phyloP scores from a whole-genome alignment of 2,797 vertebrate genomes.

The Garrulus glandarius region DNA sequence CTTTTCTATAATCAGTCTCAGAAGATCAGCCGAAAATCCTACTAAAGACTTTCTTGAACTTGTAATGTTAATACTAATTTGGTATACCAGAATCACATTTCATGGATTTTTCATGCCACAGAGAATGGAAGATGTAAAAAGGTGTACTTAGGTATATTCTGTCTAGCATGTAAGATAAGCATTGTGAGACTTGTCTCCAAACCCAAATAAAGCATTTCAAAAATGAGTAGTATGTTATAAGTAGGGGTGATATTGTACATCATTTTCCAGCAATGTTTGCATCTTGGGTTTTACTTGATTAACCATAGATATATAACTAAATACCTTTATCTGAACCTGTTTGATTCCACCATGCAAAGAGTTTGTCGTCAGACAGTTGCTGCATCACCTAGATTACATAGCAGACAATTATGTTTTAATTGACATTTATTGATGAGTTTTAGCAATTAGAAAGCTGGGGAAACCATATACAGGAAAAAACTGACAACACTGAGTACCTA shows the following conservation, averaged over 20 bases:
- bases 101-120: background rate
- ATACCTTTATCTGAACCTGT: background rate
- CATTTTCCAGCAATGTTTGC: background rate
- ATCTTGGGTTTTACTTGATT: background rate
- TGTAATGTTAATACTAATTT: background rate
- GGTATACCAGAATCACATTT: background rate
- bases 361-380: background rate
- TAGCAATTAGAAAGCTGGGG: background rate
- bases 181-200: background rate
- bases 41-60: background rate
- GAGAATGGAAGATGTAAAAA: background rate
- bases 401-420: background rate
- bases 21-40: background rate
- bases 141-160: background rate
- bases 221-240: background rate
- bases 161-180: background rate
- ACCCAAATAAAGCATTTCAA: background rate
- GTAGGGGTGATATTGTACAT: background rate
- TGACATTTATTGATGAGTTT: background rate
- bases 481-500: background rate
- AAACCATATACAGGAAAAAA: background rate
- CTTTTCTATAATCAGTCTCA: background rate
- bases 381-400: background rate
- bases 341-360: background rate
- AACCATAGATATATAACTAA: background rate